Conservation (phyloP, 1,140 invertebrate species). For the Tetragonula clypearis region DNA sequence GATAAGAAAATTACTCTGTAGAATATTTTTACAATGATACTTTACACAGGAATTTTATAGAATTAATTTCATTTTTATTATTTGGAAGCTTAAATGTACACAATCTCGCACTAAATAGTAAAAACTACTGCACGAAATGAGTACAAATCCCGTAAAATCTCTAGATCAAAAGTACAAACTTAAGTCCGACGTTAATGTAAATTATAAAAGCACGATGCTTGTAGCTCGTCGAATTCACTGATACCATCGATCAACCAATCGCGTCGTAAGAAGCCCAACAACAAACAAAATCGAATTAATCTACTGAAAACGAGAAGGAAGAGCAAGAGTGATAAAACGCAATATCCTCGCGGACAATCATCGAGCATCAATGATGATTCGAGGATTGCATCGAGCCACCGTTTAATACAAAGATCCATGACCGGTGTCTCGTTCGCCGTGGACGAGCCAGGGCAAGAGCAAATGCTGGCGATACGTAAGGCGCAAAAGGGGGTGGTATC, state of each 20-base stretch:
- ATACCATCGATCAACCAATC: not conserved
- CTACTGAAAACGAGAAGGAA: not conserved
- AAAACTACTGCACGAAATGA: no score
- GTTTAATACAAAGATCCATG: slow-evolving; percentile 29
- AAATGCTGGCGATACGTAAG: slow-evolving; percentile 62
- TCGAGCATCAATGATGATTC: not conserved
- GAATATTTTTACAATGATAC: no score
- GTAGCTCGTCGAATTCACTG: not conserved
- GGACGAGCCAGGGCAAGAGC: slow-evolving; percentile 56
- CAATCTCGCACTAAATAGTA: no score
- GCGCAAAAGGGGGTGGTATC: slow-evolving; percentile 76
- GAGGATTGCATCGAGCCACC: not conserved
- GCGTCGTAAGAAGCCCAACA: not conserved
- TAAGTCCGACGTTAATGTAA: no score
- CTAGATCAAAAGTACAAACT: no score
- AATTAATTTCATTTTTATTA: no score
- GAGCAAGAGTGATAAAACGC: not conserved
- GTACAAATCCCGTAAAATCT: no score
- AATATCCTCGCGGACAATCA: not conserved
- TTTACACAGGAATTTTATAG: no score
- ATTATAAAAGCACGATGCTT: no score
- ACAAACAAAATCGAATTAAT: no score
- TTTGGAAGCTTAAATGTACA: no score
- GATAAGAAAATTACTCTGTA: no score
- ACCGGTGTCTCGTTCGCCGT: slow-evolving; percentile 23